These are phyloP conservation scores for Gnathochromis pfefferi DNA, from an alignment of 2,113 vertebrate species.

Conservation along the genomic window DNA sequence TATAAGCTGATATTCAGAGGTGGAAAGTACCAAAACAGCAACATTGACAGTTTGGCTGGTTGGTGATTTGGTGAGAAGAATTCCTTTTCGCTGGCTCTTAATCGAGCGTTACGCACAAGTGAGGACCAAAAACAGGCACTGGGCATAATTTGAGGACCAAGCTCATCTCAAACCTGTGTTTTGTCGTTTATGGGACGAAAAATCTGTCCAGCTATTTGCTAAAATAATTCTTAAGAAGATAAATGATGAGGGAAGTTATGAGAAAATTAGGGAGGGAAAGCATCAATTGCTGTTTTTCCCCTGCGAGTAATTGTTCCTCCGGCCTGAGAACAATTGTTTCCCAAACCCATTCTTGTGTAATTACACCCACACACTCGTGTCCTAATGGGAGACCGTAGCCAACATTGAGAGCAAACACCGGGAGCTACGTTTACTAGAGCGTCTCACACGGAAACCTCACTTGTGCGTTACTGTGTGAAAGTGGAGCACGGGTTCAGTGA, in stretches of 20 bases:
- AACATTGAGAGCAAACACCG: constrained; percentile 17
- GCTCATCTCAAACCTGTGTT: neutral
- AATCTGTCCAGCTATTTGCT: neutral
- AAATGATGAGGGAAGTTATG: neutral
- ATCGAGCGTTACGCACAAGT: neutral
- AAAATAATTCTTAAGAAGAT: neutral
- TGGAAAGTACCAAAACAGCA: neutral
- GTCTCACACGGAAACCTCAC: neutral
- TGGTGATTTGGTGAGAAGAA: neutral
- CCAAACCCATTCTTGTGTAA: constrained; percentile 21
- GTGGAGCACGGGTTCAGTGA: neutral
- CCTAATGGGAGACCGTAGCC: neutral
- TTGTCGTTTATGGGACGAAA: neutral
- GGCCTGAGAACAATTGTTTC: constrained; percentile 17
- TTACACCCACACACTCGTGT: constrained; percentile 14
- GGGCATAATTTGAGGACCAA: neutral
- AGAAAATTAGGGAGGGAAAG: neutral
- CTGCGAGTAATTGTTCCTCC: constrained; percentile 28
- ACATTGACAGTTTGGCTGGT: neutral
- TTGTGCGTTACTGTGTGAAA: neutral
- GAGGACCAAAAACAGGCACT: neutral
- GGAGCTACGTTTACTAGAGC: neutral
- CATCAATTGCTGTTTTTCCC: constrained; percentile 34
- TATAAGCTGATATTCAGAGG: neutral
- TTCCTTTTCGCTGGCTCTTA: neutral